These are phyloP conservation scores for Diploptera punctata DNA, from an alignment of 2,888 invertebrate genomes.

Conservation along the genomic window DNA sequence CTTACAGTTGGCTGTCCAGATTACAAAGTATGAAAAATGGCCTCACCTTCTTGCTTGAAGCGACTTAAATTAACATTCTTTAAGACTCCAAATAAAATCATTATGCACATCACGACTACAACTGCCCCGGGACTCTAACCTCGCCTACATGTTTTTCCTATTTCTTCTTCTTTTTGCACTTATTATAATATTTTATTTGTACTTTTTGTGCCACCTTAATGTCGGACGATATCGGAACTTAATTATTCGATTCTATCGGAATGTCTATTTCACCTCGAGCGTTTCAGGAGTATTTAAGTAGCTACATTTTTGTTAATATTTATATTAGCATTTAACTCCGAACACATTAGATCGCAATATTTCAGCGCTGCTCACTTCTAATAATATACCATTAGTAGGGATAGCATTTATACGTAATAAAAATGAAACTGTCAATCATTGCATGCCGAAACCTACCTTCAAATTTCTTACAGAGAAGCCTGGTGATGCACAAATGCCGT, in stretches of 20 bases:
- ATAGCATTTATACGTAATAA: too few species aligned
- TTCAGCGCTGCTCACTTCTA: too few species aligned
- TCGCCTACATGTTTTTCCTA: not conserved
- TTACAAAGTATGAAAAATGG: conserved; percentile 1
- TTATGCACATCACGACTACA: not conserved
- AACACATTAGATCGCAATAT: too few species aligned
- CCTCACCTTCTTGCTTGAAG: not conserved
- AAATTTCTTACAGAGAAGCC: too few species aligned
- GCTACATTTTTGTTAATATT: too few species aligned
- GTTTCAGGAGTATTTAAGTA: too few species aligned
- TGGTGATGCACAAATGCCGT: too few species aligned
- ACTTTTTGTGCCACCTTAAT: not conserved
- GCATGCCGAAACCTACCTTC: too few species aligned
- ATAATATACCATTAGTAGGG: too few species aligned
- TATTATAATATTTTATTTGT: not conserved
- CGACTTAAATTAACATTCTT: conserved; percentile 3
- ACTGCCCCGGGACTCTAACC: not conserved
- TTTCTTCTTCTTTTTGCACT: not conserved
- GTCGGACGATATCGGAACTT: not conserved
- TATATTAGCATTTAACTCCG: too few species aligned
- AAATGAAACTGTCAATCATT: too few species aligned
- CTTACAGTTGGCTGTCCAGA: not conserved
- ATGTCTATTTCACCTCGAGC: too few species aligned
- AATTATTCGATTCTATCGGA: not conserved
- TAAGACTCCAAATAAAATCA: conserved; percentile 1